A percentile compares a stretch with the other conserved stretches of the same genome.
Evolutionary conservation across 2,113 vertebrate species (phyloP).

Genomic region (Chlorodrepanis virens): DNA sequence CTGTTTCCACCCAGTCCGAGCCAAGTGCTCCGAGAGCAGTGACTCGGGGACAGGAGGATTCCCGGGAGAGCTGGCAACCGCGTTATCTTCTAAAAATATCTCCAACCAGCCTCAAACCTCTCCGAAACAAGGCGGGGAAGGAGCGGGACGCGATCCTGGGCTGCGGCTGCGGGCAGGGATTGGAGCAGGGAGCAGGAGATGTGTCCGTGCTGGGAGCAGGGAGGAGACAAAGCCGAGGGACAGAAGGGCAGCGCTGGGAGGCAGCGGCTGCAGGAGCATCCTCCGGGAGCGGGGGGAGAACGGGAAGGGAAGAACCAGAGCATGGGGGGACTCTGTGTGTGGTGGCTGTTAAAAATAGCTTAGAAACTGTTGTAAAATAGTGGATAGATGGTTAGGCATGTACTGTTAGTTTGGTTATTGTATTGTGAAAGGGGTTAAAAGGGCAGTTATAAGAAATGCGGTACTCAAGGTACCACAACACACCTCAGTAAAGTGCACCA

Average conservation of each 20-base stretch:
- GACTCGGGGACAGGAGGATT: background rate
- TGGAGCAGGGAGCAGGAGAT: background rate
- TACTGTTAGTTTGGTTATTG: no score
- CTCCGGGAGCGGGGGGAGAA: rapidly evolving
- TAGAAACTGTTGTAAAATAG: no score
- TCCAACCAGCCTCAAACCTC: background rate
- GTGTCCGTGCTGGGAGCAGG: background rate
- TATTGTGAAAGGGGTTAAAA: no score
- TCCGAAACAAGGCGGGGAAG: rapidly evolving
- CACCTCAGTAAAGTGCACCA: no score
- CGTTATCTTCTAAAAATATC: background rate
- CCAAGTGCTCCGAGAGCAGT: background rate
- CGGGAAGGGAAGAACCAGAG: rapidly evolving
- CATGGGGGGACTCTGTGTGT: rapidly evolving
- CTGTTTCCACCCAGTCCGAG: background rate
- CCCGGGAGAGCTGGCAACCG: background rate
- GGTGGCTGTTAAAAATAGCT: no score
- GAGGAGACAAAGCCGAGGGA: background rate
- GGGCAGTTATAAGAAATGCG: no score
- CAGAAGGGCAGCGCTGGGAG: background rate
- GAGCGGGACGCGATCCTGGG: background rate
- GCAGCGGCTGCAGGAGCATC: rapidly evolving
- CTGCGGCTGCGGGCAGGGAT: background rate
- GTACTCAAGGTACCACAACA: no score
- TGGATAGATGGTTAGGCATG: no score